phyloP scores from a whole-genome alignment of 2,888 invertebrate species.

The Carterocephalus palaemon region DNA sequence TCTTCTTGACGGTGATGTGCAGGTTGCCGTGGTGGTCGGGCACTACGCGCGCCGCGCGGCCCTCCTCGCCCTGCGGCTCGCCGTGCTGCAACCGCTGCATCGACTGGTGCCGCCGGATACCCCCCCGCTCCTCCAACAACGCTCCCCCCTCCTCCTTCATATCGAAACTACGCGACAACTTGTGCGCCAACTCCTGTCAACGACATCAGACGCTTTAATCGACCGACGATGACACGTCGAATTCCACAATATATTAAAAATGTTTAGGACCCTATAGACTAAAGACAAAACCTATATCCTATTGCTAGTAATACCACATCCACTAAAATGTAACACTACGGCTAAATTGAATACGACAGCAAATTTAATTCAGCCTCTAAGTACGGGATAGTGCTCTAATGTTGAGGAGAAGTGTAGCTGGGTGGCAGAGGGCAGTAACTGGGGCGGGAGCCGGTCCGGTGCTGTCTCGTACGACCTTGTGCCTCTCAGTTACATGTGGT shows the following conservation, averaged over 20 bases:
- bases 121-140: constrained; percentile 82
- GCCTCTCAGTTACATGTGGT: constrained; percentile 76
- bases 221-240: background rate
- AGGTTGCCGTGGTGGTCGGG: constrained; percentile 93
- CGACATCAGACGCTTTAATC: background rate
- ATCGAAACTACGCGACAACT: constrained; percentile 91
- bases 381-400: constrained; percentile 67
- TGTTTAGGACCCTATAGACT: background rate
- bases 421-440: constrained; percentile 71
- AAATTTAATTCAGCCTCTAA: constrained; percentile 71
- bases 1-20: constrained; percentile 93
- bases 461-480: constrained; percentile 59
- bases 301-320: constrained; percentile 66
- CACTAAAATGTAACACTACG: constrained; percentile 68
- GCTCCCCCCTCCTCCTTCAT: constrained; percentile 91
- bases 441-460: constrained; percentile 36
- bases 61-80: constrained; percentile 74
- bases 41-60: constrained; percentile 82
- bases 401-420: constrained; percentile 66
- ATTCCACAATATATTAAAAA: background rate
- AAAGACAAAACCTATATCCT: constrained; percentile 36
- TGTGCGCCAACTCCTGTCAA: constrained; percentile 89
- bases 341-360: constrained; percentile 56
- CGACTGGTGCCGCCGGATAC: constrained; percentile 86
- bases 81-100: constrained; percentile 86